A percentile compares a stretch with the other conserved stretches of the same genome.
phyloP scores from a whole-genome alignment of 2,888 invertebrate genomes.

The Lasioglossum malachurum region DNA sequence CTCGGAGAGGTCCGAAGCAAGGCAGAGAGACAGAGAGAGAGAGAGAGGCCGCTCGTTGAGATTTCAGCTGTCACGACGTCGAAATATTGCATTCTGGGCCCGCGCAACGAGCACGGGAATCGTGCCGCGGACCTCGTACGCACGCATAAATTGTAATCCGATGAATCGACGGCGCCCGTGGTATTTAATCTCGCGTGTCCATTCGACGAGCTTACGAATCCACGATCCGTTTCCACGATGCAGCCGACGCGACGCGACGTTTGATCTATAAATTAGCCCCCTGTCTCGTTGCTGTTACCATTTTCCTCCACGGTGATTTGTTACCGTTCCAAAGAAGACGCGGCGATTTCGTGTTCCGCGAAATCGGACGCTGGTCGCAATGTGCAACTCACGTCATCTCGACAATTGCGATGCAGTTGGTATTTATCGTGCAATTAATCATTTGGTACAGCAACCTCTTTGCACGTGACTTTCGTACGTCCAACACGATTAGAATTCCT shows the following conservation, averaged over 20 bases:
- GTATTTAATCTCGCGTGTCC: slow-evolving; percentile 32
- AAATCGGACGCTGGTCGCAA: not conserved
- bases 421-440: not conserved
- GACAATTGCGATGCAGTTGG: not conserved
- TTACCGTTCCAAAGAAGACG: not conserved
- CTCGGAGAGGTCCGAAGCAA: slow-evolving; percentile 29
- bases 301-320: not conserved
- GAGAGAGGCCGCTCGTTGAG: slow-evolving; percentile 41
- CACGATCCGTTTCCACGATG: slow-evolving; percentile 11
- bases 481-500: not conserved
- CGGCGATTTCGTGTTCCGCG: not conserved
- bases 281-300: not conserved
- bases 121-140: slow-evolving; percentile 20
- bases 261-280: slow-evolving; percentile 23
- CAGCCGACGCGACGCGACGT: slow-evolving; percentile 12
- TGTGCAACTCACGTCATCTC: not conserved
- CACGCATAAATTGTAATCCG: slow-evolving; percentile 50
- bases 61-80: slow-evolving; percentile 66
- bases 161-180: slow-evolving; percentile 42
- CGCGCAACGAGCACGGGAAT: slow-evolving; percentile 28
- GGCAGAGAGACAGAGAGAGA: slow-evolving; percentile 7
- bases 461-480: not conserved
- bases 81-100: slow-evolving; percentile 47
- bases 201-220: slow-evolving; percentile 16
- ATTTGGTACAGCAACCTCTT: not conserved